Conservation (phyloP, 2,888 invertebrate species). For the Keiferia lycopersicella region DNA sequence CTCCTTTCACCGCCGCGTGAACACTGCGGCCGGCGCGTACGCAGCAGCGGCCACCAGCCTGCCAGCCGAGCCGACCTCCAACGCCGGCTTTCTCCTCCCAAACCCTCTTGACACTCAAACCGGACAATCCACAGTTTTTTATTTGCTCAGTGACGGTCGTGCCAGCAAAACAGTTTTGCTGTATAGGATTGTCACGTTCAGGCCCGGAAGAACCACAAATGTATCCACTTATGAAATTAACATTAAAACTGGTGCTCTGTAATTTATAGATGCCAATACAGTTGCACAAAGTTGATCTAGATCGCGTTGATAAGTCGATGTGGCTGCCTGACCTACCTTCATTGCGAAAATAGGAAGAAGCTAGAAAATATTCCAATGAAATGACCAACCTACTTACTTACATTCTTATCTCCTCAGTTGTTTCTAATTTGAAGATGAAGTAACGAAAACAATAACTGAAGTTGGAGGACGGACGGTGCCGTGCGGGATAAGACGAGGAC, state of each 20-base stretch:
- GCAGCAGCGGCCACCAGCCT: conserved; percentile 44
- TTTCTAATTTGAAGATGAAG: too few species aligned
- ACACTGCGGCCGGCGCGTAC: conserved; percentile 56
- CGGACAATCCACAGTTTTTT: conserved; percentile 39
- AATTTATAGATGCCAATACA: too few species aligned
- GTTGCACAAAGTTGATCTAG: too few species aligned
- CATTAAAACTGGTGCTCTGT: too few species aligned
- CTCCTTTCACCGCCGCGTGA: conserved; percentile 76
- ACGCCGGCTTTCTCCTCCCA: conserved; percentile 69
- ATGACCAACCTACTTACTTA: too few species aligned
- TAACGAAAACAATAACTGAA: too few species aligned
- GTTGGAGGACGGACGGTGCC: too few species aligned
- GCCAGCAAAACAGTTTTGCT: conserved; percentile 10
- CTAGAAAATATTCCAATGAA: neutral
- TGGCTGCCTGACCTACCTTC: neutral
- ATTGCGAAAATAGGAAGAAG: neutral
- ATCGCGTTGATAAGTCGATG: too few species aligned
- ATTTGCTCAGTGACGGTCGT: conserved; percentile 6
- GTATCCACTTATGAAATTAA: neutral
- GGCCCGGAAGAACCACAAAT: too few species aligned
- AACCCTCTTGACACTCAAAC: conserved; percentile 53
- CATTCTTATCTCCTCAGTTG: too few species aligned
- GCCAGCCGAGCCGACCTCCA: conserved; percentile 68
- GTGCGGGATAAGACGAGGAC: too few species aligned
- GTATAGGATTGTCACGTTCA: conserved; percentile 3